Base-by-base conservation (phyloP, 2,797 vertebrate species). In the Cuniculus paca region DNA sequence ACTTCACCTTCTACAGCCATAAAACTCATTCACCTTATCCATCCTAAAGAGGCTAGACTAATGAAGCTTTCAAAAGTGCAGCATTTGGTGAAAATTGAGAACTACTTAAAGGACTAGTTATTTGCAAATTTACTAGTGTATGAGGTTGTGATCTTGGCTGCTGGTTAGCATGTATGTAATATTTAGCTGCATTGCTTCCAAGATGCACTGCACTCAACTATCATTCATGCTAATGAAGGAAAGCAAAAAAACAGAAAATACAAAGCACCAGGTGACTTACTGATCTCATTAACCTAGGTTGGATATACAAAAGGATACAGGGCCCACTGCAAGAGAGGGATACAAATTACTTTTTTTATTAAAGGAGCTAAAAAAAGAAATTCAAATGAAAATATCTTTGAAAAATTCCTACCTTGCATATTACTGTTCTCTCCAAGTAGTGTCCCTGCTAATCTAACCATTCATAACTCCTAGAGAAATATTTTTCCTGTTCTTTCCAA, bases 21-120 rank as follows among this genome's bases (percentile, higher is more conserved):
- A 97, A 78, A 97, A 97, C 50, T 81, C 54, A 94, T 91, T 92
- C 94, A 90, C 89, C 60, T 90, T 96, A 58, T 52, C 58, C 78
- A 93, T 94, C 24, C 31, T 94, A 86, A 95, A 95, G 88, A 74
- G 65, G 42, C 8, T 95, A 63, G 72, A 97, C 95, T 96, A 97
- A 97, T 97, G 97, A 96, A 95, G 95, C 92, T 97, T 96, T 96
- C 92, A 88, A 95, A 96, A 92, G 68, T 75, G 74, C 81, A 93
- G n/a, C 84, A 97, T 95, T 95, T 96, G 91, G 84, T 93, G 70
- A 94, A 97, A 97, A 97, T 96, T 93, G 48, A 87, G 85, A 86
- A 95, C 82, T 94, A 96, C 72, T 61, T 91, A 58, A 95, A 97
- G 78, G 68, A 95, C 78, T 91, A 82, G 42, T 94, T 95, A 96